Percentiles rank a stretch among this genome's conserved stretches.
These are phyloP conservation scores for Drosophila sturtevanti DNA, from an alignment of 1,140 invertebrate species.

Conservation along the genomic window DNA sequence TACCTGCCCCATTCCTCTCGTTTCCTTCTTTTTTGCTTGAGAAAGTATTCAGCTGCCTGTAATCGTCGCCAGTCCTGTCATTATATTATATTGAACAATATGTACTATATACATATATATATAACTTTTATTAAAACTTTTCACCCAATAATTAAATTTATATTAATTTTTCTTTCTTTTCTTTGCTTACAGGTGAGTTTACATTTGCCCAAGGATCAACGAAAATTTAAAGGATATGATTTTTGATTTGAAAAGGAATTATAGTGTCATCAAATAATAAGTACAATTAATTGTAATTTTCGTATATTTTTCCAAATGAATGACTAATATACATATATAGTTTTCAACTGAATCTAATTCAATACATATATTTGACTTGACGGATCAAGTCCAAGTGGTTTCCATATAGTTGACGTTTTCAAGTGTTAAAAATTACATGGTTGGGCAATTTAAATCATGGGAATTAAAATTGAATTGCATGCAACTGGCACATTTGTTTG, in stretches of 20 bases:
- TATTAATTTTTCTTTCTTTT: constrained; percentile 29
- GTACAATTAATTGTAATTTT: too few relatives aligned
- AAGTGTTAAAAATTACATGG: constrained; percentile 6
- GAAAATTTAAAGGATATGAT: not conserved
- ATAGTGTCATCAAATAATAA: too few relatives aligned
- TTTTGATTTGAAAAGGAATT: not conserved
- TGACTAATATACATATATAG: too few relatives aligned
- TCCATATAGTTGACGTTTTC: not conserved
- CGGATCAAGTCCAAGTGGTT: not conserved
- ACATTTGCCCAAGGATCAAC: not conserved
- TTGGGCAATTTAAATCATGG: not conserved
- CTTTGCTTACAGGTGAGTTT: constrained; percentile 69
- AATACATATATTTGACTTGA: too few relatives aligned
- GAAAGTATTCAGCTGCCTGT: constrained; percentile 59
- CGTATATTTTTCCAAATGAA: too few relatives aligned
- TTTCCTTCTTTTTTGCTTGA: constrained; percentile 26
- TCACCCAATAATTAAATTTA: constrained; percentile 48
- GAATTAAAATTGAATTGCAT: constrained; percentile 39
- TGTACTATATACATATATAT: not conserved
- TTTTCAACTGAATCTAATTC: too few relatives aligned
- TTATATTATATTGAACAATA: constrained; percentile 14
- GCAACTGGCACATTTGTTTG: constrained; percentile 36
- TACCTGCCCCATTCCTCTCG: constrained; percentile 47
- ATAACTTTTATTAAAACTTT: not conserved
- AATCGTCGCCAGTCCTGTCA: constrained; percentile 26